Conservation (phyloP, 2,888 invertebrate species). For the Amblyteles armatorius region DNA sequence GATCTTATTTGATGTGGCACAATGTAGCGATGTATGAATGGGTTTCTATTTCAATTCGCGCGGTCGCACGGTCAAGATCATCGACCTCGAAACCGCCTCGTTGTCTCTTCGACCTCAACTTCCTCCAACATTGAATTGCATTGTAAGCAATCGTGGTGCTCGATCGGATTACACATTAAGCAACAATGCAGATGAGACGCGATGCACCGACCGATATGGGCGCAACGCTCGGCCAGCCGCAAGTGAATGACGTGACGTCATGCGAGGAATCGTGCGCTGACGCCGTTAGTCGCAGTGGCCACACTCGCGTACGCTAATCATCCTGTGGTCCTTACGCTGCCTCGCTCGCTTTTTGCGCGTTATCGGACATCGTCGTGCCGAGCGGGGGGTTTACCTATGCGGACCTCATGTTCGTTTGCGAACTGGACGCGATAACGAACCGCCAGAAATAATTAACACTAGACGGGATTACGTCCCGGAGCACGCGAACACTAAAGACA, state of each 20-base stretch:
- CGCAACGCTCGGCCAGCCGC: constrained; percentile 42
- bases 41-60: constrained; percentile 33
- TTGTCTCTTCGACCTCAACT: background rate
- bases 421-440: constrained; percentile 56
- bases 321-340: constrained; percentile 32
- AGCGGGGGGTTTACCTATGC: constrained; percentile 7
- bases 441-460: constrained; percentile 64
- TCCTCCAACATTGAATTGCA: constrained; percentile 33
- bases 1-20: constrained; percentile 41
- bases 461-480: constrained; percentile 29
- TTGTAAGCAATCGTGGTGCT: constrained; percentile 40
- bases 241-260: constrained; percentile 73
- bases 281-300: constrained; percentile 62
- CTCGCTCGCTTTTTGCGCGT: constrained; percentile 37
- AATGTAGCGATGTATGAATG: constrained; percentile 43
- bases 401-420: background rate
- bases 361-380: constrained; percentile 64
- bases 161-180: constrained; percentile 30
- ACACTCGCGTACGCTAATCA: constrained; percentile 59
- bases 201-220: constrained; percentile 32
- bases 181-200: constrained; percentile 19
- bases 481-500: constrained; percentile 48
- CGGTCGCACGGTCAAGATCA: constrained; percentile 36
- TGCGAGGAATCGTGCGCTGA: constrained; percentile 66
- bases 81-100: background rate